Conservation (phyloP, 2,888 invertebrate species). For the Limnephilus lunatus region DNA sequence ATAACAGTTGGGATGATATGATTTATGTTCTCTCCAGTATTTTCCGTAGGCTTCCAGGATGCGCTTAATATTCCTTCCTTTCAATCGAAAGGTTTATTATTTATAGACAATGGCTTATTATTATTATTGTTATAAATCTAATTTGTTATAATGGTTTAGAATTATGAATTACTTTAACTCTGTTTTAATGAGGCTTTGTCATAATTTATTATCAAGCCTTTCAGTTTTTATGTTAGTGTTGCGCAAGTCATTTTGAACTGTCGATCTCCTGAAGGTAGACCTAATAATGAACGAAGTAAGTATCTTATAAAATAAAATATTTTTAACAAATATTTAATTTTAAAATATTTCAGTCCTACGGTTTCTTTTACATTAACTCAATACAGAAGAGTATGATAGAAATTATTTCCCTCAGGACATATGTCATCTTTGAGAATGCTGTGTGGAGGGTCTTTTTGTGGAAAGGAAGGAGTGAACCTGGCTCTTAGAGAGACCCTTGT, state of each 20-base stretch:
- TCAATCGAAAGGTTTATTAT: not conserved
- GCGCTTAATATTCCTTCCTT: not conserved
- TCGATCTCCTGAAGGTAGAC: not conserved
- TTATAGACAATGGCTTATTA: not conserved
- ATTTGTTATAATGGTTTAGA: not conserved
- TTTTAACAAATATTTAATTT: no score
- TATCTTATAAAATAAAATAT: no score
- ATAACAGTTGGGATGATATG: constrained; percentile 21
- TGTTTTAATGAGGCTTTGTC: not conserved
- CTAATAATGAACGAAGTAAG: no score
- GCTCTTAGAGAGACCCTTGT: no score
- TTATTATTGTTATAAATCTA: not conserved
- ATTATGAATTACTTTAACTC: not conserved
- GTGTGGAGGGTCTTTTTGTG: no score
- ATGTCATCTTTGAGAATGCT: no score
- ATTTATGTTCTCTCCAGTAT: constrained; percentile 33
- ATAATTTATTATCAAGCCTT: not conserved
- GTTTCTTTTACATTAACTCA: no score
- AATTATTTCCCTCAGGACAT: no score
- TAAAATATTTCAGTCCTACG: no score
- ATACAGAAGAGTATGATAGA: no score
- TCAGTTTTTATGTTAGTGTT: not conserved
- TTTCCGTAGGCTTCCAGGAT: not conserved
- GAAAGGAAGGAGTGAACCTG: no score
- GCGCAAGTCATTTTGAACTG: not conserved